These are phyloP conservation scores for Chelon labrosus DNA, from an alignment of 2,797 vertebrate genomes.

Conservation along the genomic window DNA sequence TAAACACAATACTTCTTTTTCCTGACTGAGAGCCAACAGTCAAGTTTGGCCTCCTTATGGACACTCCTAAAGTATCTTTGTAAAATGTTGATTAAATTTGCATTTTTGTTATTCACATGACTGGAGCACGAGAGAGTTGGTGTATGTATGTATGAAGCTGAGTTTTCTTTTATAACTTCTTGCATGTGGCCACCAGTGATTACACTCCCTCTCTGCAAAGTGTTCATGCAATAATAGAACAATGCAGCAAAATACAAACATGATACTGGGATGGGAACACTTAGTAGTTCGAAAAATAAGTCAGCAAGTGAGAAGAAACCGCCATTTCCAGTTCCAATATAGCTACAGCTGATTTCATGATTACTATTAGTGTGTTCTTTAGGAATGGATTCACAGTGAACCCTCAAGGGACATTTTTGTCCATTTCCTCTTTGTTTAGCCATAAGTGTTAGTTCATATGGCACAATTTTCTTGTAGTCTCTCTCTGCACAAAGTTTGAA, in stretches of 20 bases:
- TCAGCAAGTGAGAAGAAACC: too few relatives aligned
- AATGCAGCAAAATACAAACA: background rate
- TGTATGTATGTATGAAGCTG: background rate
- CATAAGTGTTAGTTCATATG: too few relatives aligned
- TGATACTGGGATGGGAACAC: too few relatives aligned
- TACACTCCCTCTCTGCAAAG: constrained; percentile 20
- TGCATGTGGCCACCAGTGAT: background rate
- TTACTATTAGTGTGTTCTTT: background rate
- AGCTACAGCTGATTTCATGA: background rate
- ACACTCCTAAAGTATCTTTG: constrained; percentile 6
- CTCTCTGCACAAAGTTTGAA: too few relatives aligned
- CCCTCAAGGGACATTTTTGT: too few relatives aligned
- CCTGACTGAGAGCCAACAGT: background rate
- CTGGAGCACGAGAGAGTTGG: background rate
- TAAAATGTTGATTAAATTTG: background rate
- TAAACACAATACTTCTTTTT: constrained; percentile 10
- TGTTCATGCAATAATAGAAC: background rate
- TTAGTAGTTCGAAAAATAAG: background rate
- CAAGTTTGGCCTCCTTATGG: constrained; percentile 27
- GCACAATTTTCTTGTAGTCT: too few relatives aligned
- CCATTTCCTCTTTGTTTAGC: too few relatives aligned
- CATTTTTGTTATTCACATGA: background rate
- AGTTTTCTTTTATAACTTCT: too few relatives aligned
- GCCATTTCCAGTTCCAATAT: background rate
- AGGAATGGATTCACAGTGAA: too few relatives aligned